Evolutionary conservation across 1,140 invertebrate species (phyloP).

Genomic region (Zaprionus ornatus): DNA sequence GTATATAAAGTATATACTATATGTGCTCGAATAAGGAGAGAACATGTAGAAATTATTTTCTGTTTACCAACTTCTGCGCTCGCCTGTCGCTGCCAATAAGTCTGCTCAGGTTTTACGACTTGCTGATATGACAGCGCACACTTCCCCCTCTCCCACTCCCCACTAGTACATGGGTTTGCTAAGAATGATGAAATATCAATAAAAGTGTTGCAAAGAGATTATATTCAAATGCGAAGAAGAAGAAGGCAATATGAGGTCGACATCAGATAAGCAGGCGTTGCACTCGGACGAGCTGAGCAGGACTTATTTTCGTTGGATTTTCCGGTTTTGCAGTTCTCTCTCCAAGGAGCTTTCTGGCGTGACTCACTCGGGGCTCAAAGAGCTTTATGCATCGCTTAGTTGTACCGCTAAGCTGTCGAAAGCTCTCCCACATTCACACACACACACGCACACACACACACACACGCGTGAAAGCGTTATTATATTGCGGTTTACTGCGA

Average conservation of each 20-base stretch:
- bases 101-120: constrained; percentile 29
- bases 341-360: constrained; percentile 7
- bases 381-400: constrained; percentile 1
- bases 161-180: neutral
- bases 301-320: neutral
- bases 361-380: neutral
- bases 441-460: neutral
- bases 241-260: constrained; percentile 33
- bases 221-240: neutral
- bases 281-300: constrained; percentile 6
- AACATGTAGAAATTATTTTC: constrained; percentile 24
- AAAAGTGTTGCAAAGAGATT: neutral
- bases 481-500: neutral
- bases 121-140: neutral
- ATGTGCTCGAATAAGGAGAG: neutral
- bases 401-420: constrained; percentile 7
- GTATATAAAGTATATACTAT: constrained; percentile 11
- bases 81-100: constrained; percentile 38
- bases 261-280: constrained; percentile 48
- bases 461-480: neutral
- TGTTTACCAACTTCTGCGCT: constrained; percentile 40
- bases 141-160: neutral
- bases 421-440: constrained; percentile 5
- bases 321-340: neutral
- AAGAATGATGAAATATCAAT: neutral